Evolutionary conservation across 2,797 vertebrate species (phyloP).

Genomic region (Morus bassanus): DNA sequence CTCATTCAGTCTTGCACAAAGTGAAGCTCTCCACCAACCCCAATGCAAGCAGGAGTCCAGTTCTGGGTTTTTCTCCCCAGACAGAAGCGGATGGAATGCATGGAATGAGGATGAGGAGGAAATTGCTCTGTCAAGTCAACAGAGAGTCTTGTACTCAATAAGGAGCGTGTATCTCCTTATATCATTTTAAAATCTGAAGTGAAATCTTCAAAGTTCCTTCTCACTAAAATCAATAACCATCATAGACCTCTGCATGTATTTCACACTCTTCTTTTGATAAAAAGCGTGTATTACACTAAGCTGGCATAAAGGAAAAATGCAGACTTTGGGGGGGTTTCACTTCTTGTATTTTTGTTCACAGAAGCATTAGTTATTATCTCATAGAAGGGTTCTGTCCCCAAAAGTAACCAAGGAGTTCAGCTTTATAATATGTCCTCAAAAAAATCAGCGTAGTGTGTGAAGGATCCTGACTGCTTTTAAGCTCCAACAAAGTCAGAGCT

Average conservation of each 20-base stretch:
- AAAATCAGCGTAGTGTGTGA: neutral
- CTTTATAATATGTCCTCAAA: neutral
- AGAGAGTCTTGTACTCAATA: neutral
- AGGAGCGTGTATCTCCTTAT: neutral
- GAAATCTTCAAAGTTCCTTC: neutral
- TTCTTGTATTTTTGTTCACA: neutral
- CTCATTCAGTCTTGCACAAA: neutral
- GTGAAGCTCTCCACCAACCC: neutral
- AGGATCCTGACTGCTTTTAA: neutral
- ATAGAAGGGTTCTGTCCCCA: neutral
- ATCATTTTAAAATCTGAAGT: too few relatives aligned
- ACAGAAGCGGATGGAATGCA: neutral
- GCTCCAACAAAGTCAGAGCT: neutral
- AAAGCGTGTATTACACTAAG: neutral
- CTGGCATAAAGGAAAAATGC: neutral
- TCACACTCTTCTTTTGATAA: neutral
- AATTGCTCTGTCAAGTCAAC: neutral
- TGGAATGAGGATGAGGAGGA: neutral
- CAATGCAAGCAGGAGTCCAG: neutral
- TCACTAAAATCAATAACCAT: neutral
- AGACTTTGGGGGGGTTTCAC: accelerated
- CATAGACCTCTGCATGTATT: neutral
- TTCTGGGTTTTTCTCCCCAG: neutral
- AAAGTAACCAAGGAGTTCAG: neutral
- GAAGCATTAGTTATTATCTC: neutral